phyloP scores from a whole-genome alignment of 2,888 invertebrate genomes.

The Listrodromus nycthemerus region DNA sequence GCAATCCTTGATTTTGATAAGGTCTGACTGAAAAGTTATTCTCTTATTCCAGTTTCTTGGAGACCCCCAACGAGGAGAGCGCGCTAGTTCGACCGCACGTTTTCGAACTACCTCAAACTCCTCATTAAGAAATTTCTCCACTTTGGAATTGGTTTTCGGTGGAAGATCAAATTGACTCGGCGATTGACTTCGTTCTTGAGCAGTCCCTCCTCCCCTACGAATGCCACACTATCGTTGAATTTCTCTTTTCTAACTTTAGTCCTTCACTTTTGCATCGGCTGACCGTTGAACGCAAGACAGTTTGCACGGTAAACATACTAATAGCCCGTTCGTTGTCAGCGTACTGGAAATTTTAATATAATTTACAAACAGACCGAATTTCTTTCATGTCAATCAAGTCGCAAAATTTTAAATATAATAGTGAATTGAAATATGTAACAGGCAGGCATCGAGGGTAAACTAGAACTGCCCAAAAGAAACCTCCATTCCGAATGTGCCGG shows the following conservation, averaged over 20 bases:
- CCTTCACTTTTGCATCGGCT: conserved; percentile 28
- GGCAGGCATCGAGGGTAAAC: too few species aligned
- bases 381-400: neutral
- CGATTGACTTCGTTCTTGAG: conserved; percentile 65
- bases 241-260: conserved; percentile 31
- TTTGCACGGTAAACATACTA: neutral
- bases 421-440: too few species aligned
- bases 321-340: neutral
- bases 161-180: conserved; percentile 66
- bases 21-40: conserved; percentile 61
- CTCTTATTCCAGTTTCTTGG: conserved; percentile 43
- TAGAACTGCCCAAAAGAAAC: too few species aligned
- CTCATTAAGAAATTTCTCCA: conserved; percentile 66
- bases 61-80: conserved; percentile 18
- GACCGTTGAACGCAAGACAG: neutral
- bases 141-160: conserved; percentile 61
- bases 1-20: conserved; percentile 63
- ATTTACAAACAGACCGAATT: neutral
- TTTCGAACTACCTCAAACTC: conserved; percentile 47
- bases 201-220: neutral
- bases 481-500: too few species aligned
- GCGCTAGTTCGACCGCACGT: conserved; percentile 51
- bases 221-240: neutral
- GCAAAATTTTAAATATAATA: neutral
- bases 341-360: neutral